These are phyloP conservation scores for Laticauda colubrina DNA, from an alignment of 2,113 vertebrate genomes.

Conservation along the genomic window DNA sequence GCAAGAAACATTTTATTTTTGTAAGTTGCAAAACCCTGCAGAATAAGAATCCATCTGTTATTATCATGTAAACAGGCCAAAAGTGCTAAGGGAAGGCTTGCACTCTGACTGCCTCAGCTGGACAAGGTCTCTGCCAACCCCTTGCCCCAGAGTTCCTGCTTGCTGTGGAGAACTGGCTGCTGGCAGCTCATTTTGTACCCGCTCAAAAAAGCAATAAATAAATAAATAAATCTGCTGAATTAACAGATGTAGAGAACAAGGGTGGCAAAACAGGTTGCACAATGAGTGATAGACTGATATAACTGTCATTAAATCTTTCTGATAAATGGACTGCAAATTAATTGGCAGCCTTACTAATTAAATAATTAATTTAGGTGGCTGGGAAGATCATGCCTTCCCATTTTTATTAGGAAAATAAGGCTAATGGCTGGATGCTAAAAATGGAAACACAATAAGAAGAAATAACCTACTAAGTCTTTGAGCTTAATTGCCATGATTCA, in stretches of 20 bases:
- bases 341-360: slow-evolving; percentile 59
- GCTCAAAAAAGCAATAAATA: slow-evolving; percentile 2
- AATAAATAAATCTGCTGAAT: neutral
- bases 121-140: neutral
- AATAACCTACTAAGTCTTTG: neutral
- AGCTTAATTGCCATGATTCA: neutral
- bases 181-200: neutral
- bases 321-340: slow-evolving; percentile 57
- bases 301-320: slow-evolving; percentile 59
- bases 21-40: slow-evolving; percentile 50
- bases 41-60: slow-evolving; percentile 50
- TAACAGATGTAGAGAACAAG: slow-evolving; percentile 52
- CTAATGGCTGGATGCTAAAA: slow-evolving; percentile 12
- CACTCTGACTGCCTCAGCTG: neutral
- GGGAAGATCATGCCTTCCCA: slow-evolving; percentile 26
- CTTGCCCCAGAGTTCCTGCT: slow-evolving; percentile 15
- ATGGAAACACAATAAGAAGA: neutral
- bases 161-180: slow-evolving; percentile 21
- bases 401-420: slow-evolving; percentile 20
- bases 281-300: slow-evolving; percentile 55
- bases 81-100: slow-evolving; percentile 35
- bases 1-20: slow-evolving; percentile 27
- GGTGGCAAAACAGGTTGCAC: slow-evolving; percentile 46
- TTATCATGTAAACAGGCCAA: slow-evolving; percentile 39
- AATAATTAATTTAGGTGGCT: slow-evolving; percentile 56